Evolutionary conservation across 2,888 invertebrate species (phyloP).

Genomic region (Bombylius discolor): DNA sequence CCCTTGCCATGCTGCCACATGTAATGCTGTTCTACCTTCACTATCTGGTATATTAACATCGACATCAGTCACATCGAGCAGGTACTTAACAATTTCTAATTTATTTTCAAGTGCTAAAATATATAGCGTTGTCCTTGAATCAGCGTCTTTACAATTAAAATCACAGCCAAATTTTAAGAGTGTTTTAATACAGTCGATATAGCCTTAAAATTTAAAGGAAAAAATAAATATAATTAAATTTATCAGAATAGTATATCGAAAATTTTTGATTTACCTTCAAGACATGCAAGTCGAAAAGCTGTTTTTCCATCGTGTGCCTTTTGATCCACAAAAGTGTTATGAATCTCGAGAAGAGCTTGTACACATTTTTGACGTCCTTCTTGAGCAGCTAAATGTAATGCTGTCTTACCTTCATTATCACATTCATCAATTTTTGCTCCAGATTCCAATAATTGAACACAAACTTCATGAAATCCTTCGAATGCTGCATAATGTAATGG

Average conservation of each 20-base stretch:
- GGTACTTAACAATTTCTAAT: conserved; percentile 66
- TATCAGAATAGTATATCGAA: neutral
- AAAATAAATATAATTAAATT: neutral
- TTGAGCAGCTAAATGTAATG: conserved; percentile 78
- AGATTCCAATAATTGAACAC: conserved; percentile 51
- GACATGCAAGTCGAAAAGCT: conserved; percentile 50
- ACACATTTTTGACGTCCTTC: conserved; percentile 60
- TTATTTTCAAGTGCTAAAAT: conserved; percentile 81
- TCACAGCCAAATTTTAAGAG: conserved; percentile 65
- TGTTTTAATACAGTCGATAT: conserved; percentile 51
- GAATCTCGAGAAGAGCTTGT: conserved; percentile 52
- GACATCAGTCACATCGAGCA: conserved; percentile 62
- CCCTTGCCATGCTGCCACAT: conserved; percentile 89
- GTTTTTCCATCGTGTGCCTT: conserved; percentile 84
- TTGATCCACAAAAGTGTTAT: conserved; percentile 68
- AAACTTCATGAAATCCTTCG: conserved; percentile 50
- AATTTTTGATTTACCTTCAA: conserved; percentile 22
- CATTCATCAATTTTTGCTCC: conserved; percentile 80
- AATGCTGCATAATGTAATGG: conserved; percentile 93
- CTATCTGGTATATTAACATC: conserved; percentile 78
- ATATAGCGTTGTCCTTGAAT: conserved; percentile 83
- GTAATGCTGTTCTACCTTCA: conserved; percentile 81
- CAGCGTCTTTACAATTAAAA: conserved; percentile 80
- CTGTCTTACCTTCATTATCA: conserved; percentile 83
- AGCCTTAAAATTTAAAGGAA: conserved; percentile 39